These are phyloP conservation scores for Acrossocheilus wenchowensis DNA, from an alignment of 2,797 vertebrate species.

Conservation along the genomic window DNA sequence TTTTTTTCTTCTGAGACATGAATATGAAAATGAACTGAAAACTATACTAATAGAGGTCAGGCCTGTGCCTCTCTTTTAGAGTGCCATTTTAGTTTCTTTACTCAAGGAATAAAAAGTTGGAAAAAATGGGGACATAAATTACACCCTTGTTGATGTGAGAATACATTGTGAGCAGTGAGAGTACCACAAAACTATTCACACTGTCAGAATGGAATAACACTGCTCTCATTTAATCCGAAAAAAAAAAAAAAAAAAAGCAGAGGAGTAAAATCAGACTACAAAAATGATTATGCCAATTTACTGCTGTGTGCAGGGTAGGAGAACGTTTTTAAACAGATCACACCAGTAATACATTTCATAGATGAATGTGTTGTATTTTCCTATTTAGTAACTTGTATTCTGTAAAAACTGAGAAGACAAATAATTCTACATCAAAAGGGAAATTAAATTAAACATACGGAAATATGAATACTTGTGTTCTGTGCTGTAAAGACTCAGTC, in stretches of 20 bases:
- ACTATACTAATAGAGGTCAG: background rate
- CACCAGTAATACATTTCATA: background rate
- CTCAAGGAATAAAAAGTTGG: background rate
- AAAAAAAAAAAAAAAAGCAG: background rate
- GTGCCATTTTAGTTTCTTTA: conserved; percentile 3
- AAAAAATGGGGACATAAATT: background rate
- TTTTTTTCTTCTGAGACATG: background rate
- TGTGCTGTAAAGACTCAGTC: background rate
- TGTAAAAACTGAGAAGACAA: background rate
- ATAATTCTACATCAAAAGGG: background rate
- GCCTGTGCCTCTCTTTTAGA: background rate
- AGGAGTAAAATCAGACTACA: background rate
- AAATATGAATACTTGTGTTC: background rate
- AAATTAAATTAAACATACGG: background rate
- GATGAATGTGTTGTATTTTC: background rate
- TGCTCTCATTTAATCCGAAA: conserved; percentile 6
- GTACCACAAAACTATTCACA: conserved; percentile 12
- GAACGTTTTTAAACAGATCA: background rate
- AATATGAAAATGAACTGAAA: conserved; percentile 13
- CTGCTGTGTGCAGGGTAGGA: background rate
- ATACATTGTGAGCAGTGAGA: conserved; percentile 5
- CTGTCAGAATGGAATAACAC: conserved; percentile 9
- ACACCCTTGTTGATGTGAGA: conserved; percentile 34
- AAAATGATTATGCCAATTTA: background rate
- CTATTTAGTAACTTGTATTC: background rate